These are phyloP conservation scores for Lepidocolaptes lacrymiger DNA, from an alignment of 2,797 vertebrate species.

Conservation along the genomic window DNA sequence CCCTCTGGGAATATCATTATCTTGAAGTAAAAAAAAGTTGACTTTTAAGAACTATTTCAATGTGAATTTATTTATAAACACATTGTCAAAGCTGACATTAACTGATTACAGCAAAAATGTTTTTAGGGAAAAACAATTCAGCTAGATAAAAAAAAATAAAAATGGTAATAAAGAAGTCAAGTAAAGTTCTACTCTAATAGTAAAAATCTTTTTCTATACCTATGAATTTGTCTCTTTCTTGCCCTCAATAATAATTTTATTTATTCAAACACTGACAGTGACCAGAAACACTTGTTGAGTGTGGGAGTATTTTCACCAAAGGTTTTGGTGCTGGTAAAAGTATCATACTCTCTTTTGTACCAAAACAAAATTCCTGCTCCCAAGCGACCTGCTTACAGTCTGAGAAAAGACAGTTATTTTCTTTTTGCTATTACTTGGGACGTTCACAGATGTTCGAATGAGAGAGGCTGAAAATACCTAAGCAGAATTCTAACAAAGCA, in stretches of 20 bases:
- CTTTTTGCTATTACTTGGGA: not conserved
- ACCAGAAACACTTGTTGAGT: not conserved
- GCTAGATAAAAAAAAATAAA: not conserved
- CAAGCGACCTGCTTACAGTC: not conserved
- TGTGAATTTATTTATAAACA: constrained; percentile 26
- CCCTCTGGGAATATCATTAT: constrained; percentile 99
- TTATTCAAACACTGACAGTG: not conserved
- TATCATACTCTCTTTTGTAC: not conserved
- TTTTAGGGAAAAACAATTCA: not conserved
- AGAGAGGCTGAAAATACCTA: not conserved
- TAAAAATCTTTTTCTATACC: not conserved
- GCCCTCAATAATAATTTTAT: not conserved
- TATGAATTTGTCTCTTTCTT: not conserved
- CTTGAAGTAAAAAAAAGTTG: constrained; percentile 74
- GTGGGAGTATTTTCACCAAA: not conserved
- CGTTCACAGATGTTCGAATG: not conserved
- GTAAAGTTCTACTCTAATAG: not conserved
- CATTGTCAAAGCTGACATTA: constrained; percentile 20
- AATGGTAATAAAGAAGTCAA: not conserved
- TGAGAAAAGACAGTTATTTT: not conserved
- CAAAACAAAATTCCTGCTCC: not conserved
- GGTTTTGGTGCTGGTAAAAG: not conserved
- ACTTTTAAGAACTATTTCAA: constrained; percentile 16
- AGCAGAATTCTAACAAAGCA: not conserved
- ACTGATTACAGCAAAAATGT: not conserved